phyloP scores from a whole-genome alignment of 2,888 invertebrate genomes.

The Stenodema calcarata region DNA sequence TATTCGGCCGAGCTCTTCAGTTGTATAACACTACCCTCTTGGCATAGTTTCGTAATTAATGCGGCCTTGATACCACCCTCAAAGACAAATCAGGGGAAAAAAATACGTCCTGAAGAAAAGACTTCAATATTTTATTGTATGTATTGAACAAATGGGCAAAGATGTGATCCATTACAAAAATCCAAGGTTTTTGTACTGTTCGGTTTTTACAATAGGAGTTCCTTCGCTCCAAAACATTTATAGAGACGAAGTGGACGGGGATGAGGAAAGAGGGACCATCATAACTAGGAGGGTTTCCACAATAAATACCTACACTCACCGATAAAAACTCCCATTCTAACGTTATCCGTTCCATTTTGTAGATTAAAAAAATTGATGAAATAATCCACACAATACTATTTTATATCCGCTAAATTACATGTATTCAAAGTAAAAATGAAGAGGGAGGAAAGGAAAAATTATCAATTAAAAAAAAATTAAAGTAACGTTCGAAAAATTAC shows the following conservation, averaged over 20 bases:
- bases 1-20: no score
- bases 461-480: slow-evolving; percentile 1
- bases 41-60: no score
- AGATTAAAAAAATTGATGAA: slow-evolving; percentile 12
- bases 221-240: not conserved
- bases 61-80: no score
- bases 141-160: not conserved
- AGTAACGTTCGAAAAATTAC: slow-evolving; percentile 23
- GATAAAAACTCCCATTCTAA: not conserved
- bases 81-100: not conserved
- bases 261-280: not conserved
- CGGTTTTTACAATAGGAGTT: not conserved
- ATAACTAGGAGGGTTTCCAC: not conserved
- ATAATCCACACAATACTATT: slow-evolving; percentile 5
- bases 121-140: not conserved
- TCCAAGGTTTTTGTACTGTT: slow-evolving; percentile 1
- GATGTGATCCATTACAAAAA: not conserved
- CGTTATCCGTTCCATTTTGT: not conserved
- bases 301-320: not conserved
- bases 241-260: not conserved
- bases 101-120: not conserved
- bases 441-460: not conserved
- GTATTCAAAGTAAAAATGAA: not conserved
- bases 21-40: no score
- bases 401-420: slow-evolving; percentile 6